A percentile compares a stretch with the other conserved stretches of the same genome.
phyloP scores from a whole-genome alignment of 2,797 vertebrate species.

The Malurus splendens region DNA sequence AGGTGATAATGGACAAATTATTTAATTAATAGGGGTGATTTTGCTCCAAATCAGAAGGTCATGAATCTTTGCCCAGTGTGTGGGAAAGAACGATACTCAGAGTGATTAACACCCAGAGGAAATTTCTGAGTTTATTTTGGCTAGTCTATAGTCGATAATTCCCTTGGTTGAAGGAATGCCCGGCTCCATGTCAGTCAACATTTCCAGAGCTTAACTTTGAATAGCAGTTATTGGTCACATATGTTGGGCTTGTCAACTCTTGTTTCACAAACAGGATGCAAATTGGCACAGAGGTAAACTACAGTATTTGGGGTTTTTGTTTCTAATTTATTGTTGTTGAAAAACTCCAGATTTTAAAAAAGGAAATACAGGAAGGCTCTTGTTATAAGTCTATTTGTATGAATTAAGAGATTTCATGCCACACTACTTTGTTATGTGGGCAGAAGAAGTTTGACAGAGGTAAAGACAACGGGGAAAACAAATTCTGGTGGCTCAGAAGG shows the following conservation, averaged over 20 bases:
- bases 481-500: neutral
- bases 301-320: neutral
- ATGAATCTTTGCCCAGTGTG: conserved; percentile 14
- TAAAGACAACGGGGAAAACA: neutral
- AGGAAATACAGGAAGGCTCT: neutral
- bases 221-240: conserved; percentile 30
- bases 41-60: conserved; percentile 19
- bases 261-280: neutral
- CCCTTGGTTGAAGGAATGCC: conserved; percentile 16
- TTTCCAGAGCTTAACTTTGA: conserved; percentile 24
- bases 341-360: neutral
- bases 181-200: neutral
- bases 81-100: neutral
- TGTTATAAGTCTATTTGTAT: neutral
- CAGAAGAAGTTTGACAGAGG: neutral
- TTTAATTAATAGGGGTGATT: conserved; percentile 33
- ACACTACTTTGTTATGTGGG: neutral
- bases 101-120: conserved; percentile 47
- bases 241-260: conserved; percentile 10
- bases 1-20: conserved; percentile 47
- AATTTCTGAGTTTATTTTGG: conserved; percentile 60
- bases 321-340: neutral
- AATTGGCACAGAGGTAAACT: neutral
- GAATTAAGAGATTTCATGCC: neutral
- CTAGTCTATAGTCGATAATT: conserved; percentile 23